Evolutionary conservation across 2,797 vertebrate species (phyloP).

Genomic region (Caiman crocodilus): DNA sequence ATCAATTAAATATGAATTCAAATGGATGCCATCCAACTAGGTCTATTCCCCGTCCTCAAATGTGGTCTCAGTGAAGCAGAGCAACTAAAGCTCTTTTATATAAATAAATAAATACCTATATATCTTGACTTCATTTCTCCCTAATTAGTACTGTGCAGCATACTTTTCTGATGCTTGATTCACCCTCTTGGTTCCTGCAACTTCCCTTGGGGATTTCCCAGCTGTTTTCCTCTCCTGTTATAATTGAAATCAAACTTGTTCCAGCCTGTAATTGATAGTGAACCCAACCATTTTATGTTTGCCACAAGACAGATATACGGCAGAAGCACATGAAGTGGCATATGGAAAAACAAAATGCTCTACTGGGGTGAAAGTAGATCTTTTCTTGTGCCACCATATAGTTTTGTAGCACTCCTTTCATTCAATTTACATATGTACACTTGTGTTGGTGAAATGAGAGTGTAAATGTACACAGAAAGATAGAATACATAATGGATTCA

Average conservation of each 20-base stretch:
- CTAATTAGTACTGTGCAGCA: conserved; percentile 80
- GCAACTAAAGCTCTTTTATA: conserved; percentile 66
- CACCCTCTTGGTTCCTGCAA: conserved; percentile 71
- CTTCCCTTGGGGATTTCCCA: conserved; percentile 79
- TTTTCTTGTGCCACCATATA: conserved; percentile 15
- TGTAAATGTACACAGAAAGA: background rate
- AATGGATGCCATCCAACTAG: conserved; percentile 32
- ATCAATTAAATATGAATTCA: conserved; percentile 51
- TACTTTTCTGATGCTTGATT: conserved; percentile 77
- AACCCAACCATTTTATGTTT: conserved; percentile 84
- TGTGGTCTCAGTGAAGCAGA: conserved; percentile 39
- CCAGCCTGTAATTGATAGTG: conserved; percentile 83
- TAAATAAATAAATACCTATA: conserved; percentile 5
- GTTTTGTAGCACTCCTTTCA: background rate
- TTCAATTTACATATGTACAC: background rate
- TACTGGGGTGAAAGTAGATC: conserved; percentile 59
- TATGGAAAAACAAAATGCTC: conserved; percentile 75
- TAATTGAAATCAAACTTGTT: conserved; percentile 86
- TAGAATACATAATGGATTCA: accelerated
- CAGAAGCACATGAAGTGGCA: conserved; percentile 64
- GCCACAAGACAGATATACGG: conserved; percentile 80
- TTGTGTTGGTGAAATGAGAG: background rate
- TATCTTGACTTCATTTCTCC: conserved; percentile 77
- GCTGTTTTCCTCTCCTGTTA: conserved; percentile 82
- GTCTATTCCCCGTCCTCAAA: conserved; percentile 50